Conservation (phyloP, 2,797 vertebrate genomes). For the Lepilemur septentrionalis region DNA sequence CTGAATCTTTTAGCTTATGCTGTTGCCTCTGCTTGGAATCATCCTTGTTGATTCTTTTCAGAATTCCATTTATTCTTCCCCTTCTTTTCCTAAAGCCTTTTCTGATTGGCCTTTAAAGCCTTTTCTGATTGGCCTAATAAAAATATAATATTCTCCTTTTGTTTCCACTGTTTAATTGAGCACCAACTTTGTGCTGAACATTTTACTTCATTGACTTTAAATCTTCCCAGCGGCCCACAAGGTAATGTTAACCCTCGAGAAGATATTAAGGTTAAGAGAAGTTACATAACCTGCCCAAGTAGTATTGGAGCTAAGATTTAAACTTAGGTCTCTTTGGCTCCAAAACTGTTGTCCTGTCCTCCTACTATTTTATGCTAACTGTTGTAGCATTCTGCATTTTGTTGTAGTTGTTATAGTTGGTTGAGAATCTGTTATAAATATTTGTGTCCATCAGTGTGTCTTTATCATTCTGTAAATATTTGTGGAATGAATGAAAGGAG, state of each 20-base stretch:
- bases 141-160: not conserved
- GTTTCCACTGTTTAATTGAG: not conserved
- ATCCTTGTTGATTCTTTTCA: not conserved
- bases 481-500: not conserved
- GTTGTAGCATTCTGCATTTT: not conserved
- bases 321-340: not conserved
- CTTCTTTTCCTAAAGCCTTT: not conserved
- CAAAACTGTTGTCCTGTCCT: not conserved
- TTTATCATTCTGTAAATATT: slow-evolving; percentile 48
- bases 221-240: not conserved
- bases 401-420: not conserved
- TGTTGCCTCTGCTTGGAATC: not conserved
- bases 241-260: not conserved
- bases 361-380: not conserved
- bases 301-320: not conserved
- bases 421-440: not conserved
- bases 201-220: slow-evolving; percentile 35
- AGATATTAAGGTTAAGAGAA: not conserved
- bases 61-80: not conserved
- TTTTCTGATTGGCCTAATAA: not conserved
- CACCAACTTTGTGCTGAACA: not conserved
- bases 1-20: not conserved
- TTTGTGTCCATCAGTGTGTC: not conserved
- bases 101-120: not conserved
- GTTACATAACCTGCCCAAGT: not conserved